Evolutionary conservation across 2,113 vertebrate species (phyloP), one percentile per base, ranked within the genome.

Genomic region (Eurypyga helias): DNA sequence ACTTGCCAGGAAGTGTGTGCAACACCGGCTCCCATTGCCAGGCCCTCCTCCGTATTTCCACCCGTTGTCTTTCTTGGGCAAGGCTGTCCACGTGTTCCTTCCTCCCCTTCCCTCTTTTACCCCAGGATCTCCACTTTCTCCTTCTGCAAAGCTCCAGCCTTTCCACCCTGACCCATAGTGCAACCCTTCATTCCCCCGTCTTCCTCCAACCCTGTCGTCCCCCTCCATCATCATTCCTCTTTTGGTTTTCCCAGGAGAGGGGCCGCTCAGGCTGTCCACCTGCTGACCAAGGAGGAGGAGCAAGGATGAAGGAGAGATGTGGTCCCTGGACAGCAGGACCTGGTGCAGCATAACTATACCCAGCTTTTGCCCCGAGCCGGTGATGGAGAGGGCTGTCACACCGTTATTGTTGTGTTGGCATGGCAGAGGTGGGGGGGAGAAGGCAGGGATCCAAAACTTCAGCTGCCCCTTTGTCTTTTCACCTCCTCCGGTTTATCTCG

Each of bases 351-450:
- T 31, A 70, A 52, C 28, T 1, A 1, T 15, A 65, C 2, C 10
- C 52, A 64, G 55, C 24, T 83, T 86, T 65, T 76, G 31, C 23
- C 41, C 24, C 0, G 0, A 41, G 36, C 0, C 0, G 0, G 33
- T 67, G 91, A 89, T 71, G 83, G 89, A 94, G 76, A 51, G 43
- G 25, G 64, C 52, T 93, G 76, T 75, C 86, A 78, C 29, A 29
- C 7, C 3, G 0, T 31, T 58, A 29, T 36, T 83, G 45, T 57
- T 69, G 51, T 81, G 80, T 73, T 96, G 76, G 83, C 80, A 75
- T 64, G 91, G 93, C 64, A 89, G 95, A 96, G 83, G 80, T 81
- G 46, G 79, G 88, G 92, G 76, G 66, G 28, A 95, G 69, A 33
- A 66, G 21, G 87, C 61, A 89, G 16, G 52, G 72, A 87, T 65